Conservation (phyloP, 2,888 invertebrate species). For the Ptychoptera albimana region DNA sequence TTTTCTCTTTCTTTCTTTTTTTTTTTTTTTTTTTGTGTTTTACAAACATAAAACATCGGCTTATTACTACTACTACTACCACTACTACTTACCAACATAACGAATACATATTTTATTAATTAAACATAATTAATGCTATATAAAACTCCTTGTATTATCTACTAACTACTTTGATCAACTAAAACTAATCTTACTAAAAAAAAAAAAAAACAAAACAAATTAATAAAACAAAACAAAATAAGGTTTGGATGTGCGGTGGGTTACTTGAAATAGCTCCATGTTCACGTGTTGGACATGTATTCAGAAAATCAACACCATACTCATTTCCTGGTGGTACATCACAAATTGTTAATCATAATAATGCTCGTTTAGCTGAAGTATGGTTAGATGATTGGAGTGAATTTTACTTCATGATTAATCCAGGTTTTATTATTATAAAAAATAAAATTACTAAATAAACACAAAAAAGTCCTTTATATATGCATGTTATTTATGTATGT, state of each 20-base stretch:
- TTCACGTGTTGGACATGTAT: conserved; percentile 91
- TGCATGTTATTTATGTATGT: too few relatives aligned
- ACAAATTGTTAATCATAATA: conserved; percentile 97
- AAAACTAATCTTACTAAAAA: conserved; percentile 1
- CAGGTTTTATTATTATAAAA: conserved; percentile 49
- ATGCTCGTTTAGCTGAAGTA: conserved; percentile 93
- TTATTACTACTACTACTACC: too few relatives aligned
- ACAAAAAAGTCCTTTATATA: too few relatives aligned
- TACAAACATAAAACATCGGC: too few relatives aligned
- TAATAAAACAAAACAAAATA: conserved; percentile 12
- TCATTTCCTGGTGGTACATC: conserved; percentile 96
- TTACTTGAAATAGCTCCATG: conserved; percentile 87
- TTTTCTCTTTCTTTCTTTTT: too few relatives aligned
- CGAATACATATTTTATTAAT: too few relatives aligned
- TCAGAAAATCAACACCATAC: conserved; percentile 95
- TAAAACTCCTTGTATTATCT: too few relatives aligned
- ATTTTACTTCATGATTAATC: conserved; percentile 97
- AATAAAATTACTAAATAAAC: too few relatives aligned
- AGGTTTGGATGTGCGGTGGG: conserved; percentile 98
- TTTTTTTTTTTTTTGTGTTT: too few relatives aligned
- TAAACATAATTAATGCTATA: too few relatives aligned
- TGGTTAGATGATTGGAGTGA: conserved; percentile 99
- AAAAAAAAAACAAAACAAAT: conserved; percentile 6
- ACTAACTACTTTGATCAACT: conserved; percentile 6
- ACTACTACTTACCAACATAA: too few relatives aligned